Evolutionary conservation across 2,797 vertebrate genomes (phyloP).

Genomic region (Cygnus olor): DNA sequence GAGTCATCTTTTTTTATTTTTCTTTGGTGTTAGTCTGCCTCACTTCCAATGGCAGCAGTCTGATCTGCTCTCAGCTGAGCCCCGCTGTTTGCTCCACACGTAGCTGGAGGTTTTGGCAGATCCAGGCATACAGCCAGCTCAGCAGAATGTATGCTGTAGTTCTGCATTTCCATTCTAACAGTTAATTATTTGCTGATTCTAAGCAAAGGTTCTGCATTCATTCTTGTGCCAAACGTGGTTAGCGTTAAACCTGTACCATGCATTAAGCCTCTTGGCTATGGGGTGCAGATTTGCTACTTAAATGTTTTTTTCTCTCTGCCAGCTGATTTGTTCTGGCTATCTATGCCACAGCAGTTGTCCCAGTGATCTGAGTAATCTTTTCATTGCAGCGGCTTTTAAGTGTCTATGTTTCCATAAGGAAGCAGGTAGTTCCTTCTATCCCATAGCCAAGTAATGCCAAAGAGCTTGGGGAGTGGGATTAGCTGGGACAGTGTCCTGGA

Average conservation of each 20-base stretch:
- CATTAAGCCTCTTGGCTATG: neutral
- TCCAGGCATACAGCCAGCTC: neutral
- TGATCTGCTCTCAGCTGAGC: neutral
- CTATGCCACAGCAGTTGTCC: neutral
- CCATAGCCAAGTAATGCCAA: neutral
- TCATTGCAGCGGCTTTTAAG: neutral
- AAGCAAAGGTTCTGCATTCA: neutral
- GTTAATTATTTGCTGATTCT: neutral
- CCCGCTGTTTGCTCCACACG: fast-evolving
- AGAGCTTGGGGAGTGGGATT: fast-evolving
- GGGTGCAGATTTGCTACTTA: neutral
- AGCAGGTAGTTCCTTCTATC: neutral
- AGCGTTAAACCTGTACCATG: neutral
- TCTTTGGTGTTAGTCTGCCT: neutral
- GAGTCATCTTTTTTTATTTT: neutral
- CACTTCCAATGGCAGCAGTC: neutral
- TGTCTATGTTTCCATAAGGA: neutral
- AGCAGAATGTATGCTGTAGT: neutral
- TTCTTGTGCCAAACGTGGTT: neutral
- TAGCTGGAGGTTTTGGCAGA: neutral
- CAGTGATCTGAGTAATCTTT: neutral
- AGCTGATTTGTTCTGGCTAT: neutral
- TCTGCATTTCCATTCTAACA: neutral
- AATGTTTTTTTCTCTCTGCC: neutral
- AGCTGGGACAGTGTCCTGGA: neutral